These are phyloP conservation scores for Phenganax subtilis DNA, from an alignment of 92 coral and sea anemone genomes.

Conservation along the genomic window DNA sequence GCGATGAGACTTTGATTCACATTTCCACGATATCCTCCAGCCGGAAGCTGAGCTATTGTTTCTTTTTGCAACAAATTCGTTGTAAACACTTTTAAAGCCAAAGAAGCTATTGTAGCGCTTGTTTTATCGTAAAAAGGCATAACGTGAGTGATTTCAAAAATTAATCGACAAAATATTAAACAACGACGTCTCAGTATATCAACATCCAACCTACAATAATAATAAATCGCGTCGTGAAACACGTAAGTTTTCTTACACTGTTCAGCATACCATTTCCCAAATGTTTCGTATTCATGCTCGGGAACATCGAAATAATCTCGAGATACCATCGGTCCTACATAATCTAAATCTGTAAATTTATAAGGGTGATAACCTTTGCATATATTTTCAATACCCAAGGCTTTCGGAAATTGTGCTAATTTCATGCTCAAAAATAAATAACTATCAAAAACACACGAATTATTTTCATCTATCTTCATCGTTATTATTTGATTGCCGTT, in stretches of 20 bases:
- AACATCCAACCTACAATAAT: slow-evolving; percentile 32
- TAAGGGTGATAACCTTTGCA: slow-evolving; percentile 25
- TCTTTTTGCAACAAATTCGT: slow-evolving; percentile 8
- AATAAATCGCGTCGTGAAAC: slow-evolving; percentile 21
- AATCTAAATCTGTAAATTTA: slow-evolving; percentile 20
- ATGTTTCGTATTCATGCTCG: neutral
- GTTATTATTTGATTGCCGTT: slow-evolving; percentile 21
- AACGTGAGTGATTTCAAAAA: neutral
- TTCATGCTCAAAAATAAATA: slow-evolving; percentile 20
- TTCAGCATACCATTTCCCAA: slow-evolving; percentile 22
- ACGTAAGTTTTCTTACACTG: neutral
- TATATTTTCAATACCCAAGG: slow-evolving; percentile 6
- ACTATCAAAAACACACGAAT: neutral
- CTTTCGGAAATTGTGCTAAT: slow-evolving; percentile 4
- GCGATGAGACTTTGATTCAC: slow-evolving; percentile 25
- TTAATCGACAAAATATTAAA: slow-evolving; percentile 20
- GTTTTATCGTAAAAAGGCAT: slow-evolving; percentile 17
- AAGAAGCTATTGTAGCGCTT: slow-evolving; percentile 20
- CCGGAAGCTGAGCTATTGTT: slow-evolving; percentile 14
- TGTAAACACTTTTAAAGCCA: slow-evolving; percentile 22
- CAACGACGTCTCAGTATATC: slow-evolving; percentile 21
- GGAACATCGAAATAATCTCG: neutral
- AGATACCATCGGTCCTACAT: slow-evolving; percentile 11
- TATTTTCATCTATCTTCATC: neutral
- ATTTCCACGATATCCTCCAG: slow-evolving; percentile 22